Base-by-base conservation (phyloP, 2,113 vertebrate genomes). In the Smithornis capensis region DNA sequence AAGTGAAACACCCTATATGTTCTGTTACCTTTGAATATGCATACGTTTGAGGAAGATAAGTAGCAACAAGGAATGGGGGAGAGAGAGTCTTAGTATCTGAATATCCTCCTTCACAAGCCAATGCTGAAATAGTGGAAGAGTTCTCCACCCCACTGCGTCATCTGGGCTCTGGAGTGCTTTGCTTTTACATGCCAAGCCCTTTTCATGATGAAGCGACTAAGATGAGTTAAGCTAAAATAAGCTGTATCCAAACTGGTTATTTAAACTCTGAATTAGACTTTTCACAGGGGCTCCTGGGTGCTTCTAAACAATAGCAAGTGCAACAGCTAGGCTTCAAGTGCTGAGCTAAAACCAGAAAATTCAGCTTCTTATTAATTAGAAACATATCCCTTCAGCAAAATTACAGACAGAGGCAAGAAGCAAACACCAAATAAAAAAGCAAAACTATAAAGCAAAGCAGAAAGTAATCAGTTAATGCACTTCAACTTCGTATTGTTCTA, bases 321-420 rank as follows among this genome's bases (percentile, higher is more conserved):
- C 81, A 89, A 64, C 37, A 68, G 24, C 50, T 71, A 84, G 49
- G 12, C 44, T 94, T 92, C 42, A 71, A 94, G 85, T 27, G 47
- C 35, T 82, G n/a, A 89, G 49, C 62, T 49, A 73, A 40, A 56
- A 60, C 28, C 65, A 94, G 60, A 96, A 92, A 87, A 68, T 23
- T 87, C 81, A 59, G 31, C 8, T 65, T 81, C 60, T 81, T 0
- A 0, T 82, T 94, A 94, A 90, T 80, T 88, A 80, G 77, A 94
- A 95, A 85, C 75, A 83, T 64, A 84, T 1, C 11, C 44, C 62
- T 76, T 68, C 70, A 87, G 53, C 63, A 85, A 90, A 93, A 85
- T 53, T 79, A 64, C 33, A 85, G 62, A 50, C 44, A 87, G 89
- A 87, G 14, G 27, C 53, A 78, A 94, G 62, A 71, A 79, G 31